Evolutionary conservation across 2,888 invertebrate genomes (phyloP).

Genomic region (Dryocosmus kuriphilus): DNA sequence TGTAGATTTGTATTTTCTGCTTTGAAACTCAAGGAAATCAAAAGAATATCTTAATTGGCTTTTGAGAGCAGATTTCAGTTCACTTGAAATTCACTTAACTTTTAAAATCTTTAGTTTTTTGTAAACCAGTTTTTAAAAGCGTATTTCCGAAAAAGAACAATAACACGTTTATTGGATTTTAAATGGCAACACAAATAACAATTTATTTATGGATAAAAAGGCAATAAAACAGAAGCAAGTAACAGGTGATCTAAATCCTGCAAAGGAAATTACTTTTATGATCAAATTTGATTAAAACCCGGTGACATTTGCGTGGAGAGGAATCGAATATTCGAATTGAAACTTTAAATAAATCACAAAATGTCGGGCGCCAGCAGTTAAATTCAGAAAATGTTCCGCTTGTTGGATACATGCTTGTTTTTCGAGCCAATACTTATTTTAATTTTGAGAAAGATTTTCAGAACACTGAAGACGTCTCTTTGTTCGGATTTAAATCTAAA

Average conservation of each 20-base stretch:
- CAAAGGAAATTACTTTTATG: slow-evolving; percentile 28
- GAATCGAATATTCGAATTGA: slow-evolving; percentile 12
- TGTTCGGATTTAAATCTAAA: too few relatives aligned
- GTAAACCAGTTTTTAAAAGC: too few relatives aligned
- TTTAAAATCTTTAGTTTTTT: too few relatives aligned
- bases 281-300: slow-evolving; percentile 18
- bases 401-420: slow-evolving; percentile 4
- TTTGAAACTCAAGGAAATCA: background rate
- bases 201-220: too few relatives aligned
- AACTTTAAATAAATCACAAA: slow-evolving; percentile 28
- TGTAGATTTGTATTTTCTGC: background rate
- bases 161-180: too few relatives aligned
- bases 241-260: background rate
- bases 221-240: background rate
- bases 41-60: too few relatives aligned
- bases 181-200: too few relatives aligned
- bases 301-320: background rate
- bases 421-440: background rate
- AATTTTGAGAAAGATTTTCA: background rate
- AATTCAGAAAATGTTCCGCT: slow-evolving; percentile 15
- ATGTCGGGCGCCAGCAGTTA: background rate
- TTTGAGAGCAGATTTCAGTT: too few relatives aligned
- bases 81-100: too few relatives aligned
- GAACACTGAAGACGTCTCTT: background rate
- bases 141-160: too few relatives aligned